phyloP scores from a whole-genome alignment of 2,797 vertebrate genomes.

The Cynodonichthys magdalenae region DNA sequence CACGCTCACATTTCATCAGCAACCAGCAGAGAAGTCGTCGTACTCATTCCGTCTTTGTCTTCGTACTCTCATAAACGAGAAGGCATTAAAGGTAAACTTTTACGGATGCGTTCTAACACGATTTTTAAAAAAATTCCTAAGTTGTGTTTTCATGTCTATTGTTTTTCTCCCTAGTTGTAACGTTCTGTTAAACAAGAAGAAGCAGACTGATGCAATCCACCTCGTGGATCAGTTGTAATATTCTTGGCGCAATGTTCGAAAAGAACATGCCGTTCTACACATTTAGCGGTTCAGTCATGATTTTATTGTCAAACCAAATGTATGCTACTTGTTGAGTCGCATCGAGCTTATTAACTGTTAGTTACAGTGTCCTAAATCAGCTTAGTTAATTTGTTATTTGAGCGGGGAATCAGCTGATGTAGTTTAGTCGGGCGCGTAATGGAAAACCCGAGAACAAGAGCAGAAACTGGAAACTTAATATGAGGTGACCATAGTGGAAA shows the following conservation, averaged over 20 bases:
- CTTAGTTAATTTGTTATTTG: constrained; percentile 31
- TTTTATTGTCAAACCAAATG: background rate
- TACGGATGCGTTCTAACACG: background rate
- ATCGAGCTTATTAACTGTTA: background rate
- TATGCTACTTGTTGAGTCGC: background rate
- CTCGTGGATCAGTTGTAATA: constrained; percentile 23
- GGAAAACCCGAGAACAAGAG: constrained; percentile 13
- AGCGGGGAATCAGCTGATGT: constrained; percentile 33
- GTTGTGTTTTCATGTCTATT: background rate
- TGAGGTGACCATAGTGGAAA: constrained; percentile 11
- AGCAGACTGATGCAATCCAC: constrained; percentile 70
- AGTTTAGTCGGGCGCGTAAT: constrained; percentile 9
- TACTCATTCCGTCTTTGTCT: background rate
- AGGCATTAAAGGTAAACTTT: constrained; percentile 47
- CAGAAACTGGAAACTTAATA: constrained; percentile 24
- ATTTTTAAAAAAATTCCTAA: background rate
- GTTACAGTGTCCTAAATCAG: background rate
- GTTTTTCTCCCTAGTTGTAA: background rate
- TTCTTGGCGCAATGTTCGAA: background rate
- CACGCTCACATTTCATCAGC: constrained; percentile 48
- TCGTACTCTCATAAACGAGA: background rate
- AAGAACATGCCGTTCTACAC: background rate
- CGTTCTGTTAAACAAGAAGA: background rate
- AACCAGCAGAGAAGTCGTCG: background rate
- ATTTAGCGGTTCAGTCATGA: accelerated